A percentile compares a stretch with the other conserved stretches of the same genome.
phyloP scores from a whole-genome alignment of 2,113 vertebrate species.

The Eulacestoma nigropectus region DNA sequence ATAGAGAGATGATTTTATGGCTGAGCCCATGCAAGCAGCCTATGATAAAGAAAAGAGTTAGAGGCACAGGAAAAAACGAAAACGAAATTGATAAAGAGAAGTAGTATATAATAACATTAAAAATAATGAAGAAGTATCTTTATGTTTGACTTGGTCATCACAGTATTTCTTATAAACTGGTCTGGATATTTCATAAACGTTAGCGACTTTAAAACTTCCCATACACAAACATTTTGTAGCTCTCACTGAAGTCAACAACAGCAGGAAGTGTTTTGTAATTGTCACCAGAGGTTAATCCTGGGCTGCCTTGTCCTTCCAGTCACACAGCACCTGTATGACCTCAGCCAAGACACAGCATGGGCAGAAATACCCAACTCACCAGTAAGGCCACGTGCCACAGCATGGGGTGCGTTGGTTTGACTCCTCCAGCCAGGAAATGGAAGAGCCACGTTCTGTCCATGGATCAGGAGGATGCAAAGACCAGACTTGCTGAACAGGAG shows the following conservation, averaged over 20 bases:
- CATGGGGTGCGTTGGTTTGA: background rate
- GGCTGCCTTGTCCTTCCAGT: background rate
- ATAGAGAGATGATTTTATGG: background rate
- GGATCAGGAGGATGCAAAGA: background rate
- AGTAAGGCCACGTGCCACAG: background rate
- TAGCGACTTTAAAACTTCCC: background rate
- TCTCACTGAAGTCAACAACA: background rate
- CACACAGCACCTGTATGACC: background rate
- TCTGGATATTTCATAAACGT: background rate
- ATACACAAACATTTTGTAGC: background rate
- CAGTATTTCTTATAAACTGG: background rate
- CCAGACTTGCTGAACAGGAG: background rate
- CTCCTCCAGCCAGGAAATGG: background rate
- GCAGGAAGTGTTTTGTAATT: background rate
- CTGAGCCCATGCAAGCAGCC: background rate
- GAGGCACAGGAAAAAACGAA: background rate
- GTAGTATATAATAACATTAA: background rate
- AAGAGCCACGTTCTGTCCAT: background rate
- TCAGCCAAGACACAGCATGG: background rate
- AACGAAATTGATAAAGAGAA: background rate
- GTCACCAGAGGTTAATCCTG: background rate
- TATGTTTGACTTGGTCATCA: background rate
- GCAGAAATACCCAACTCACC: background rate
- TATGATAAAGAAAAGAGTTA: background rate
- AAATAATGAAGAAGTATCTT: constrained; percentile 1